These are phyloP conservation scores for Orbicella faveolata DNA, from an alignment of 64 coral and sea anemone genomes.

Conservation along the genomic window DNA sequence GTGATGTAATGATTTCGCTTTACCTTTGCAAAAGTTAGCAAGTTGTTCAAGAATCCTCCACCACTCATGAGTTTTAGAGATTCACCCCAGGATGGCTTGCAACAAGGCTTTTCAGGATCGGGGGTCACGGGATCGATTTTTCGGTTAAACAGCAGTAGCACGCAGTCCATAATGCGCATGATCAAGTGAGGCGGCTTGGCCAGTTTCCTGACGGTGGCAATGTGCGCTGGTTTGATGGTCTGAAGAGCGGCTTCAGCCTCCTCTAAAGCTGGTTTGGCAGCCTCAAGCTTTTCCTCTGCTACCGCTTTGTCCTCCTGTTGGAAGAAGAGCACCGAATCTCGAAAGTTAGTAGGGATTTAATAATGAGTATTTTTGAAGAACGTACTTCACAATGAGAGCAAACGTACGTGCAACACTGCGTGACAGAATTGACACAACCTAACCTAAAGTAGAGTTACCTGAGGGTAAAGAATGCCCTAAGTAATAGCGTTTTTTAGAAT, in stretches of 20 bases:
- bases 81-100: conserved; percentile 89
- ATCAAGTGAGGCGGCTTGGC: conserved; percentile 97
- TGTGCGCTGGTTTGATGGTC: conserved; percentile 98
- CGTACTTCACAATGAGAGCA: too few species aligned
- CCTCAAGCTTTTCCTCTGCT: conserved; percentile 90
- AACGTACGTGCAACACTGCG: too few species aligned
- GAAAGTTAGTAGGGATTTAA: too few species aligned
- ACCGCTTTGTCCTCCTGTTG: conserved; percentile 85
- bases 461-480: too few species aligned
- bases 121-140: conserved; percentile 47
- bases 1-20: too few species aligned
- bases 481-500: too few species aligned
- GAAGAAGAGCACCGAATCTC: too few species aligned
- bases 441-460: too few species aligned
- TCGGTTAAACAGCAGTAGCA: conserved; percentile 81
- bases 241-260: conserved; percentile 91
- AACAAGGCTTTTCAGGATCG: conserved; percentile 79
- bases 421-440: too few species aligned
- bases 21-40: conserved; percentile 94
- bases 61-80: conserved; percentile 88
- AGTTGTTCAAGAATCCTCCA: conserved; percentile 79
- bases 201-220: conserved; percentile 94
- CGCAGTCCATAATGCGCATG: conserved; percentile 99
- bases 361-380: too few species aligned
- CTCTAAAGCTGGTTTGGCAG: conserved; percentile 93